A percentile compares a stretch with the other conserved stretches of the same genome.
phyloP scores from a whole-genome alignment of 2,113 vertebrate genomes.

The Pyxicephalus adspersus region DNA sequence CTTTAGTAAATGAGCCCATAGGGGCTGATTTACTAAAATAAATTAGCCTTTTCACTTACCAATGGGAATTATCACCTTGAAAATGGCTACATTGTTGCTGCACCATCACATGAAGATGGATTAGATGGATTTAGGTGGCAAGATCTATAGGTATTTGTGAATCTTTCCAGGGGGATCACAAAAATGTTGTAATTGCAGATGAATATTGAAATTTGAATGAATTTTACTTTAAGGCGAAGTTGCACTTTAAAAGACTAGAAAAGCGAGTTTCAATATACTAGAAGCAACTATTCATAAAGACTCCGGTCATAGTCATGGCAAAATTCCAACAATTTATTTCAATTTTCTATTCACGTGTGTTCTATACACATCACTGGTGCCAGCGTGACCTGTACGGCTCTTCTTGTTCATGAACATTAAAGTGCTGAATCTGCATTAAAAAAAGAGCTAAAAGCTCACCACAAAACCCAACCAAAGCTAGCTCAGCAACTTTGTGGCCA shows the following conservation, averaged over 20 bases:
- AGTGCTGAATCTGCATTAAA: conserved; percentile 48
- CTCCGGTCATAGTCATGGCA: neutral
- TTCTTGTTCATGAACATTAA: conserved; percentile 30
- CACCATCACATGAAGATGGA: no score
- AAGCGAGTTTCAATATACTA: neutral
- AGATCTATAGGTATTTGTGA: no score
- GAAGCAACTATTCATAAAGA: neutral
- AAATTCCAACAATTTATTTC: conserved; percentile 14
- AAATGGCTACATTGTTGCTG: no score
- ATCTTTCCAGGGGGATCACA: no score
- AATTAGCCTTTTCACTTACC: no score
- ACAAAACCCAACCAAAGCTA: conserved; percentile 43
- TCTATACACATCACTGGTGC: conserved; percentile 29
- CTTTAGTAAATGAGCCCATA: no score
- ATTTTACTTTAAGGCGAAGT: neutral
- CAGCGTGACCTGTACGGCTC: conserved; percentile 35
- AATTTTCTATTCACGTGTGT: conserved; percentile 26
- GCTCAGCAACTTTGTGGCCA: conserved; percentile 50
- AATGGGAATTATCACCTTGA: no score
- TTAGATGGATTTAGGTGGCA: no score
- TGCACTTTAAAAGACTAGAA: neutral
- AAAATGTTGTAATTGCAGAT: no score
- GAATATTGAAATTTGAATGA: no score
- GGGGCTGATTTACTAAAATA: no score
- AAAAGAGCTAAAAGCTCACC: conserved; percentile 44